Percentiles rank a stretch among this genome's conserved stretches.
These are phyloP conservation scores for Nothobranchius furzeri DNA, from an alignment of 2,113 vertebrate genomes.

Conservation along the genomic window DNA sequence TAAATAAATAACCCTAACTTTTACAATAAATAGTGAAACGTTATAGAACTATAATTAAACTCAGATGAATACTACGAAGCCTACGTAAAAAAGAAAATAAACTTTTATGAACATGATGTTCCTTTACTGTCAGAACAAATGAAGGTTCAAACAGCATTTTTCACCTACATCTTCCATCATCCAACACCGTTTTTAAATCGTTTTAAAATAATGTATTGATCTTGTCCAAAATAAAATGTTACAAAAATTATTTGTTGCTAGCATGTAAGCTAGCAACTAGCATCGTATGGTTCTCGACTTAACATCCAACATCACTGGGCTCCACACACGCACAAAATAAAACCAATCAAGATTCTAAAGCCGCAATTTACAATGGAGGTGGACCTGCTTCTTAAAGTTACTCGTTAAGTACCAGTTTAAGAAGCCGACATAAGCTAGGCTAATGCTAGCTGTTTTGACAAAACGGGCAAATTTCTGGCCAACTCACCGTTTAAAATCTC, in stretches of 20 bases:
- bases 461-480: conserved; percentile 18
- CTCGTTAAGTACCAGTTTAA: neutral
- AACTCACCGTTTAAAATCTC: conserved; percentile 94
- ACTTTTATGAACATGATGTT: neutral
- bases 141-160: too few relatives aligned
- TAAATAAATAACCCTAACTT: neutral
- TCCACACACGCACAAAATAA: too few relatives aligned
- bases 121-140: neutral
- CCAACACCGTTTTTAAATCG: too few relatives aligned
- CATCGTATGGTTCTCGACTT: conserved; percentile 5
- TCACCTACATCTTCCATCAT: too few relatives aligned
- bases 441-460: conserved; percentile 55
- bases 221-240: neutral
- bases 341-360: fast-evolving
- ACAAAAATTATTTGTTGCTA: neutral
- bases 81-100: too few relatives aligned
- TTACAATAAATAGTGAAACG: neutral
- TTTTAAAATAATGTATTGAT: neutral
- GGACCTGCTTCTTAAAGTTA: fast-evolving
- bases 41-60: too few relatives aligned
- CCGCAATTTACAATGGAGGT: neutral
- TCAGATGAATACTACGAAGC: too few relatives aligned
- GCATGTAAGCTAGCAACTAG: conserved; percentile 7
- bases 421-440: conserved; percentile 39
- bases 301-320: neutral